Evolutionary conservation across 2,888 invertebrate genomes (phyloP).

Genomic region (Acleris emargana): DNA sequence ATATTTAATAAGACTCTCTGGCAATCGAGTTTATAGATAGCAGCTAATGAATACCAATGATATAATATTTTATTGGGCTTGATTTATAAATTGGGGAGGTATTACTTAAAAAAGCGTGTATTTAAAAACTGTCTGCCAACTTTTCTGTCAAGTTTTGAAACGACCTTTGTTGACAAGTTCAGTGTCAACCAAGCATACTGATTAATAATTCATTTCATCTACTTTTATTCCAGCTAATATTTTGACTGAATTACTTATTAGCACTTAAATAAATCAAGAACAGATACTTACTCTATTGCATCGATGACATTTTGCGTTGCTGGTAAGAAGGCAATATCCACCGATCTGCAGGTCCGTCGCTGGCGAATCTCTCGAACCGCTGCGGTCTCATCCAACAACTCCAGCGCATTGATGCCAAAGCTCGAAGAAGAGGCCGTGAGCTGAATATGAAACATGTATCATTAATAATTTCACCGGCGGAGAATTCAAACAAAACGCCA

Average conservation of each 20-base stretch:
- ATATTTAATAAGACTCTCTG: slow-evolving; percentile 1
- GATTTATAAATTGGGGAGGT: too few species aligned
- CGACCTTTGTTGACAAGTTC: too few species aligned
- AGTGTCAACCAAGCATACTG: too few species aligned
- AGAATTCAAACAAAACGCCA: too few species aligned
- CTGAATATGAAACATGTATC: slow-evolving; percentile 45
- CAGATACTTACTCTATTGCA: slow-evolving; percentile 64
- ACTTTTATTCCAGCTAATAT: too few species aligned
- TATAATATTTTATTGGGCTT: too few species aligned
- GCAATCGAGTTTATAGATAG: not conserved
- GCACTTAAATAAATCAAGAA: too few species aligned
- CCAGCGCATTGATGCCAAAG: slow-evolving; percentile 68
- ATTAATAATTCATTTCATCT: too few species aligned
- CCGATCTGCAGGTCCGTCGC: slow-evolving; percentile 65
- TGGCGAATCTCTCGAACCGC: slow-evolving; percentile 69
- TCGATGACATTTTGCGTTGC: slow-evolving; percentile 70
- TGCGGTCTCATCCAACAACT: slow-evolving; percentile 63
- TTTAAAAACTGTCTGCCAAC: too few species aligned
- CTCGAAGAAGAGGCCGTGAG: slow-evolving; percentile 67
- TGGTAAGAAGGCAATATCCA: slow-evolving; percentile 72
- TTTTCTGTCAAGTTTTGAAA: too few species aligned
- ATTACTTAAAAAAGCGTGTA: too few species aligned
- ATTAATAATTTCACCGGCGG: not conserved
- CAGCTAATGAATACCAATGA: not conserved
- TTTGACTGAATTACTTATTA: too few species aligned